Conservation (phyloP, 2,888 invertebrate genomes). For the Litoditis marina region DNA sequence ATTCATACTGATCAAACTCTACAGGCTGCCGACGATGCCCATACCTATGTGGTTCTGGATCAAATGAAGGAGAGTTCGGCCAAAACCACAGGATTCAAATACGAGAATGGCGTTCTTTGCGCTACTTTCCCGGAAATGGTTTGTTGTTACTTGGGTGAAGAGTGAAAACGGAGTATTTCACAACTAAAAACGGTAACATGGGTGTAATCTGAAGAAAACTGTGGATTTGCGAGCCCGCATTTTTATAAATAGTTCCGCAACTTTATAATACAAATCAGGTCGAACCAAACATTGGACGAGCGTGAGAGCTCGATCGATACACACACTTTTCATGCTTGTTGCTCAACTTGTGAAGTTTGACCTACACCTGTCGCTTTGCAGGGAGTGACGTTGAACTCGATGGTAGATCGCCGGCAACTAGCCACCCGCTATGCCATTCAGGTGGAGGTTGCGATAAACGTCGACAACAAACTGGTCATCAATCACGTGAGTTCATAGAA, state of each 20-base stretch:
- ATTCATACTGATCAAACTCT: too few species aligned
- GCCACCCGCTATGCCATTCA: conserved; percentile 47
- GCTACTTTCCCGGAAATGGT: conserved; percentile 54
- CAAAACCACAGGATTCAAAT: conserved; percentile 38
- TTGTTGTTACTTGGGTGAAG: too few species aligned
- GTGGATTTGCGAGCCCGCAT: not conserved
- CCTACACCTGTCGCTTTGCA: too few species aligned
- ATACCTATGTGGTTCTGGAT: conserved; percentile 21
- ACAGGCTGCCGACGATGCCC: conserved; percentile 17
- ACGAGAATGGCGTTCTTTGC: conserved; percentile 45
- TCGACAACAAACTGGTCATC: conserved; percentile 35
- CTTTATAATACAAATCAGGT: too few species aligned
- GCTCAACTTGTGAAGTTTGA: too few species aligned
- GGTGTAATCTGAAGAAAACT: not conserved
- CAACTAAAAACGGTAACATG: not conserved
- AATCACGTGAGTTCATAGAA: conserved; percentile 37
- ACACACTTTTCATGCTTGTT: not conserved
- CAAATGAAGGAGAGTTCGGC: conserved; percentile 23
- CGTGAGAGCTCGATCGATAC: not conserved
- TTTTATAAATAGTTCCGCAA: too few species aligned
- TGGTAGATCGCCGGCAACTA: conserved; percentile 47
- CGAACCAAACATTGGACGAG: too few species aligned
- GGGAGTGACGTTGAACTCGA: conserved; percentile 49
- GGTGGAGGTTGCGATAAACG: conserved; percentile 41
- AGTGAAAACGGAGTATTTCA: too few species aligned